These are phyloP conservation scores for Eueremaeus valkanovi DNA, from an alignment of 2,888 invertebrate species.

Conservation along the genomic window DNA sequence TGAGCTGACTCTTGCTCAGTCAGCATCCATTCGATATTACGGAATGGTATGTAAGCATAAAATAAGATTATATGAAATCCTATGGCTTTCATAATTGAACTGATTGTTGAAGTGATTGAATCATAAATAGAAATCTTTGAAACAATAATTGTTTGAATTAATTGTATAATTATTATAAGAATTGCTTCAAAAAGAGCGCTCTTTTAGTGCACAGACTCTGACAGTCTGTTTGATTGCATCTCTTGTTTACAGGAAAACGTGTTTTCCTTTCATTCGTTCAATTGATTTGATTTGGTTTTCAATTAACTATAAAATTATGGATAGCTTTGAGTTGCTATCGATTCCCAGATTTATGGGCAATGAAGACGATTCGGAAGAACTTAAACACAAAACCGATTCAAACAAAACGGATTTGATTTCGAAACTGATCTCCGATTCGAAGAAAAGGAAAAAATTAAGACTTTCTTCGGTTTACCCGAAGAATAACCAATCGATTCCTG, in stretches of 20 bases:
- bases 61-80: no score
- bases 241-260: not conserved
- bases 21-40: no score
- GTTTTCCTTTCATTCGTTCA: not conserved
- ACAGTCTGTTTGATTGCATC: not conserved
- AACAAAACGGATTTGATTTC: not conserved
- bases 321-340: conserved; percentile 23
- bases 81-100: no score
- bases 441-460: conserved; percentile 7
- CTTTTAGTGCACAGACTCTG: no score
- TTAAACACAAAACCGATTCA: not conserved
- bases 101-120: no score
- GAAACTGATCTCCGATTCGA: conserved; percentile 14
- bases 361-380: conserved; percentile 27
- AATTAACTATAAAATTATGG: not conserved
- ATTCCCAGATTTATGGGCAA: conserved; percentile 43
- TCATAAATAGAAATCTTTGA: no score
- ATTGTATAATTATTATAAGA: no score
- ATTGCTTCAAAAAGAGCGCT: no score
- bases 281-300: not conserved
- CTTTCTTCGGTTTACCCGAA: not conserved
- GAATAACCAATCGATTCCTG: no score
- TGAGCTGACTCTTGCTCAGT: no score
- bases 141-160: no score
- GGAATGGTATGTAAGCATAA: no score